These are phyloP conservation scores for Centropus unirufus DNA, from an alignment of 2,113 vertebrate species.

Conservation along the genomic window DNA sequence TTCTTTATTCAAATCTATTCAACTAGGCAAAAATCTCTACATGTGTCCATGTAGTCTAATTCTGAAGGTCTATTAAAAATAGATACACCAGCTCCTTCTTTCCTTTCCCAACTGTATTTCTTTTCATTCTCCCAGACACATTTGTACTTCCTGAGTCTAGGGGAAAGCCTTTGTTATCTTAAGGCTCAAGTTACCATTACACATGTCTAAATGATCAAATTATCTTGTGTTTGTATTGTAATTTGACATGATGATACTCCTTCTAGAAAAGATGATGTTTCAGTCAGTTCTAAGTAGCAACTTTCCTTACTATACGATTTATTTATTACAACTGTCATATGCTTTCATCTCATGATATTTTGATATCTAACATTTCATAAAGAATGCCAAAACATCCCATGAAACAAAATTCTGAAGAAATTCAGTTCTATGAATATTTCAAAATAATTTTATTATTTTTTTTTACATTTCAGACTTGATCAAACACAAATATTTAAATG, in stretches of 20 bases:
- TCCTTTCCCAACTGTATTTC: neutral
- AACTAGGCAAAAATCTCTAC: neutral
- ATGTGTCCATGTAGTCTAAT: neutral
- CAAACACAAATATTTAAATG: constrained; percentile 57
- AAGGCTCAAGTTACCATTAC: neutral
- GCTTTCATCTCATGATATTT: constrained; percentile 55
- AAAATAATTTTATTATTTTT: neutral
- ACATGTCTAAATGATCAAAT: constrained; percentile 31
- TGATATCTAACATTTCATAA: constrained; percentile 48
- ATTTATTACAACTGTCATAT: constrained; percentile 40
- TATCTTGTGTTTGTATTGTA: constrained; percentile 26
- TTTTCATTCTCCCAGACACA: neutral
- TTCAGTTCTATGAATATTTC: constrained; percentile 60
- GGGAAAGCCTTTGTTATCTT: constrained; percentile 14
- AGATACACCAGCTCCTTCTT: neutral
- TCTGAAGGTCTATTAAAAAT: neutral
- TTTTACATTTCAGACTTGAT: constrained; percentile 49
- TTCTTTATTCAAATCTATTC: neutral
- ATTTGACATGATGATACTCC: constrained; percentile 29
- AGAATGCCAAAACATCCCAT: constrained; percentile 47
- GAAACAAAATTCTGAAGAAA: constrained; percentile 60
- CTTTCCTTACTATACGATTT: constrained; percentile 3
- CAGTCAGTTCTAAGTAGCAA: constrained; percentile 36
- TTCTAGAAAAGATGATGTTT: constrained; percentile 35
- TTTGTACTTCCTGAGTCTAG: neutral